phyloP scores from a whole-genome alignment of 2,113 vertebrate species.

The Prietella phreatophila region DNA sequence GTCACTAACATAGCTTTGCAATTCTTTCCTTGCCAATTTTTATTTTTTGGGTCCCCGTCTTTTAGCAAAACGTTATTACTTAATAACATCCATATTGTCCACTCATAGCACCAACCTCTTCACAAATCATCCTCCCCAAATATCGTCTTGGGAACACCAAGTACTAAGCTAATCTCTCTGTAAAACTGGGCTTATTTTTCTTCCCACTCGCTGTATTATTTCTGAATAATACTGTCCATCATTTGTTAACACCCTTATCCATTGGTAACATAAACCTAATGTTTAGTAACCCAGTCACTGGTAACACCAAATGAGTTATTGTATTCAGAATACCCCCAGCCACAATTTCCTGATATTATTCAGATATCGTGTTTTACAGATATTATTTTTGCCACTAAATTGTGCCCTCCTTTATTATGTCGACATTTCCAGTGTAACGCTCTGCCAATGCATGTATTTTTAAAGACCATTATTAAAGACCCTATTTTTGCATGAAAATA shows the following conservation, averaged over 20 bases:
- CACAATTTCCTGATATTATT: background rate
- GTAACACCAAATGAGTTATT: background rate
- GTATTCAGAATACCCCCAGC: background rate
- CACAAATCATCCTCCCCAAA: background rate
- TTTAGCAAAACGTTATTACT: background rate
- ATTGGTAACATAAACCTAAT: background rate
- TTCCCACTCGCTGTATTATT: background rate
- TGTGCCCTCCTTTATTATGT: background rate
- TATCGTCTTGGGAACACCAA: background rate
- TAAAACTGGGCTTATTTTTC: background rate
- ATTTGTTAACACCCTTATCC: background rate
- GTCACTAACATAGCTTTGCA: background rate
- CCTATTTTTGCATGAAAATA: background rate
- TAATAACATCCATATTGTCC: background rate
- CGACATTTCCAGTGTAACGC: background rate
- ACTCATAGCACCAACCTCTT: background rate
- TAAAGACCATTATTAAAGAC: background rate
- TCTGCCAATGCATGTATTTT: background rate
- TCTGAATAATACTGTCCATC: background rate
- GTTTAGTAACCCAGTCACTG: background rate
- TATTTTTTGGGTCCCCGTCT: background rate
- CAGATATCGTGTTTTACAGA: background rate
- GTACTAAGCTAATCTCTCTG: background rate
- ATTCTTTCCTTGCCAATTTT: background rate
- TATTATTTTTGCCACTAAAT: background rate